Percentiles rank a stretch among this genome's conserved stretches.
phyloP scores from a whole-genome alignment of 53 echinoderm and acorn worm species.

The Paelopatides confundens region DNA sequence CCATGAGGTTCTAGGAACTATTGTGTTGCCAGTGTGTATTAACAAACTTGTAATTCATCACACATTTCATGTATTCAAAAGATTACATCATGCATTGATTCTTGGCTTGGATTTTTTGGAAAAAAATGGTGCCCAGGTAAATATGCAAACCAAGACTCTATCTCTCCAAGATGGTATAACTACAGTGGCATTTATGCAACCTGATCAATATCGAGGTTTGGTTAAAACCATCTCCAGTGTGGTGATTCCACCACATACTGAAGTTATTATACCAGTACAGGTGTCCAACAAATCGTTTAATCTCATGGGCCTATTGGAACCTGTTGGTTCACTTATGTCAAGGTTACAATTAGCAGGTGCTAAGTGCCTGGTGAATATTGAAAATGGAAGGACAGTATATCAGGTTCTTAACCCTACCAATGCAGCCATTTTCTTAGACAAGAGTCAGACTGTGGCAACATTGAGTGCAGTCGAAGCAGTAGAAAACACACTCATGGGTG shows the following conservation, averaged over 20 bases:
- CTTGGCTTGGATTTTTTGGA: constrained; percentile 12
- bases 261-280: background rate
- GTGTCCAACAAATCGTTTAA: background rate
- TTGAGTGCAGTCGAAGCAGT: background rate
- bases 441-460: background rate
- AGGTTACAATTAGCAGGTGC: background rate
- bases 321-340: background rate
- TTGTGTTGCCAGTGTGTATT: background rate
- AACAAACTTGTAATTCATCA: background rate
- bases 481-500: background rate
- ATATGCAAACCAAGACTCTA: background rate
- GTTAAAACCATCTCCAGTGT: background rate
- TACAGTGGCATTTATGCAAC: background rate
- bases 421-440: background rate
- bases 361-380: background rate
- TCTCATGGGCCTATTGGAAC: background rate
- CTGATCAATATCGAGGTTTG: background rate
- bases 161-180: constrained; percentile 27
- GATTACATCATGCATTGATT: constrained; percentile 9
- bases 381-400: background rate
- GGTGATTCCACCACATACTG: background rate
- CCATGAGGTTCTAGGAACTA: background rate
- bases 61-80: constrained; percentile 16
- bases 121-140: background rate
- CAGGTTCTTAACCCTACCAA: background rate